Conservation (phyloP, 2,797 vertebrate genomes). For the Semotilus atromaculatus region DNA sequence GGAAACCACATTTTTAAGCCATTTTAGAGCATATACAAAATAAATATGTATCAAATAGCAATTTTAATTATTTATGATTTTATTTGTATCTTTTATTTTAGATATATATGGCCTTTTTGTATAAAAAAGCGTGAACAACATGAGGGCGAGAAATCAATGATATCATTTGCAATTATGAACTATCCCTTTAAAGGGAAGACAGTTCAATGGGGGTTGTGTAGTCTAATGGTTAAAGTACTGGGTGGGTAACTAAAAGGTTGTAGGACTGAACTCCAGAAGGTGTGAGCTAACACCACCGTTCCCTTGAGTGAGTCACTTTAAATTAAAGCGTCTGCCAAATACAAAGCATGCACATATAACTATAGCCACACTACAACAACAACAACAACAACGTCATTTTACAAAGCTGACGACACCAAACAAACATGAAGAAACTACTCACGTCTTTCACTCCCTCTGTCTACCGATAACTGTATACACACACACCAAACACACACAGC, state of each 20-base stretch:
- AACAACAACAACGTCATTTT: conserved; percentile 6
- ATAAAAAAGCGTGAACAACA: neutral
- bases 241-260: neutral
- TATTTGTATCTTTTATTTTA: no score
- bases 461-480: conserved; percentile 6
- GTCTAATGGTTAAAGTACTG: neutral
- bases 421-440: conserved; percentile 17
- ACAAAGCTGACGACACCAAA: conserved; percentile 22
- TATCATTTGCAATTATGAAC: neutral
- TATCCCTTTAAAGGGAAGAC: neutral
- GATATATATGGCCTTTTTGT: neutral
- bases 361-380: conserved; percentile 24
- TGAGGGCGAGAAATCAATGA: no score
- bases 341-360: conserved; percentile 32
- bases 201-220: neutral
- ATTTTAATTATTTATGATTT: no score
- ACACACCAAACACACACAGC: conserved; percentile 43
- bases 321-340: conserved; percentile 24
- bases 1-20: no score
- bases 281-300: neutral
- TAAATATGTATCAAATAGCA: no score
- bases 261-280: neutral
- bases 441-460: neutral
- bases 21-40: neutral
- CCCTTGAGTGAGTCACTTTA: neutral